These are phyloP conservation scores for Plectrocnemia conspersa DNA, from an alignment of 1,140 invertebrate species.

Conservation along the genomic window DNA sequence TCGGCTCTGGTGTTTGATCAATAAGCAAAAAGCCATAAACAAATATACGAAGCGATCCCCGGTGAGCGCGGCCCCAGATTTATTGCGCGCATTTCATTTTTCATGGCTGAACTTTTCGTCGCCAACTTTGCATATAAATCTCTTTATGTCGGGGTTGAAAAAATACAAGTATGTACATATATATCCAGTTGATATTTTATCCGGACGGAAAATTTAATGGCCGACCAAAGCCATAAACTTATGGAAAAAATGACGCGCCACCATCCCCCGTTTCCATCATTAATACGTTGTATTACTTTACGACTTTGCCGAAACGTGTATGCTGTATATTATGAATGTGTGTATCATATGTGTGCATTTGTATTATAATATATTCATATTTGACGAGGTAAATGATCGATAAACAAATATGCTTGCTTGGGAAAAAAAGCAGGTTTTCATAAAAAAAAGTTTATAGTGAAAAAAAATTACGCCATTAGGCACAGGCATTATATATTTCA, in stretches of 20 bases:
- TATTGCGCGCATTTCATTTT: slow-evolving; percentile 33
- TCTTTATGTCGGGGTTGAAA: slow-evolving; percentile 14
- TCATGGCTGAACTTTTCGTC: slow-evolving; percentile 32
- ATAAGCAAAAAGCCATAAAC: slow-evolving; percentile 33
- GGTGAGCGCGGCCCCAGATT: slow-evolving; percentile 13
- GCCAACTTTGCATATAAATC: slow-evolving; percentile 31
- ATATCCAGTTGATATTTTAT: background rate
- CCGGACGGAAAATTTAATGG: background rate
- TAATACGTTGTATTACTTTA: slow-evolving; percentile 19
- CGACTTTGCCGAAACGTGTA: too few species aligned
- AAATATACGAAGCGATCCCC: slow-evolving; percentile 15
- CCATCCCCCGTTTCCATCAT: slow-evolving; percentile 11
- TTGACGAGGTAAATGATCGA: too few species aligned
- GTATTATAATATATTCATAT: too few species aligned
- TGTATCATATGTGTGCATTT: too few species aligned
- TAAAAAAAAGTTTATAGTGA: too few species aligned
- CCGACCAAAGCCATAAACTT: slow-evolving; percentile 9
- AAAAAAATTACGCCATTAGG: too few species aligned
- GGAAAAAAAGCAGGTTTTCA: too few species aligned
- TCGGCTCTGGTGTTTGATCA: slow-evolving; percentile 35
- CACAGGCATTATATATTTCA: too few species aligned
- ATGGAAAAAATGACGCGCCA: slow-evolving; percentile 12
- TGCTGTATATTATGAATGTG: too few species aligned
- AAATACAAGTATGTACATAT: slow-evolving; percentile 1
- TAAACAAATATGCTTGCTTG: too few species aligned